Evolutionary conservation across 2,888 invertebrate species (phyloP), one percentile per base, ranked within the genome.

Genomic region (Lasioglossum figueresi): DNA sequence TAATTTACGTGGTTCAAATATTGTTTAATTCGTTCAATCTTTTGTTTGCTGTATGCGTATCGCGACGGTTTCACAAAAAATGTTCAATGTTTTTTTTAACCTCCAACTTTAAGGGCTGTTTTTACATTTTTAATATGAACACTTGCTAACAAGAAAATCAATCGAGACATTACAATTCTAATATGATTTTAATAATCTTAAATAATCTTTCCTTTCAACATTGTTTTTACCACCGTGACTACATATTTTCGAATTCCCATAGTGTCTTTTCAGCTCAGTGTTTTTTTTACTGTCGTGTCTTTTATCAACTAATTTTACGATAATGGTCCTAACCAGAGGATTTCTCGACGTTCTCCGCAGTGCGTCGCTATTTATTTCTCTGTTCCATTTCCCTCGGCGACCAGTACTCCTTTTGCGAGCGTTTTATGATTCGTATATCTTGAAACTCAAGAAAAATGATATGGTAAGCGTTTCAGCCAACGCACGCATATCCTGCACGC

Each of bases 291-390:
- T 12, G 4, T 1, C n/a, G 56, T n/a, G 56, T 56, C 56, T n/a
- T 4, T n/a, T n/a, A 56, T 1, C 10, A 52, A 52, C 12, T 56
- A 56, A 56, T 56, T 56, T 56, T 56, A 56, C 56, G 56, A 56
- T 56, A 56, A n/a, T n/a, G n/a, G 56, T 23, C 23, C 56, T 12
- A 8, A n/a, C n/a, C 56, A 4, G 3, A 56, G 12, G 56, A 10
- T 56, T 56, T 12, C 56, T 12, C n/a, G 56, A n/a, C n/a, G n/a
- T 56, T n/a, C 12, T 1, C n/a, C 56, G 56, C 56, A 56, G 12
- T 56, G 56, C 56, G 56, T 56, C n/a, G 56, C 56, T n/a, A n/a
- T 56, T 56, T 56, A 56, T 56, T 56, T n/a, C 56, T 56, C 56
- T n/a, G n/a, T 10, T 56, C 56, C 12, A n/a, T n/a, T 12, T 56